These are phyloP conservation scores for Armadillidium nasatum DNA, from an alignment of 1,140 invertebrate genomes.

Conservation along the genomic window DNA sequence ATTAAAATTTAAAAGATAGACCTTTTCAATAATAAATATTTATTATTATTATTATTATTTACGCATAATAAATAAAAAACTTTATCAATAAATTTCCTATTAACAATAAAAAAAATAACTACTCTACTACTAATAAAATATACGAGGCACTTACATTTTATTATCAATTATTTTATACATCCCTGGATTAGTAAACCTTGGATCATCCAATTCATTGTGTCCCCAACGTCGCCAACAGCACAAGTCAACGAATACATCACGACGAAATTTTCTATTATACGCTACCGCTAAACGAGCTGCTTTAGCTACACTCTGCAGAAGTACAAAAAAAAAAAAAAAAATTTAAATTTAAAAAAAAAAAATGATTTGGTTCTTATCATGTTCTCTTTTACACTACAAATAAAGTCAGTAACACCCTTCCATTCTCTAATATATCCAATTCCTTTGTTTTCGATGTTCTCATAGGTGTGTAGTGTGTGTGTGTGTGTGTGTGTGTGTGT, in stretches of 20 bases:
- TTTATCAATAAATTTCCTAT: too few relatives aligned
- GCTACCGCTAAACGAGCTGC: conserved; percentile 77
- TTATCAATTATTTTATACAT: conserved; percentile 77
- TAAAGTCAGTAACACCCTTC: not conserved
- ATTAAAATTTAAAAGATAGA: too few relatives aligned
- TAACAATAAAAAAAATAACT: too few relatives aligned
- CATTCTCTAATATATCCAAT: not conserved
- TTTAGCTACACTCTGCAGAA: conserved; percentile 62
- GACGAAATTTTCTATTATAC: conserved; percentile 81
- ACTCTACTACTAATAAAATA: too few relatives aligned
- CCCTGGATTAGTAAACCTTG: conserved; percentile 89
- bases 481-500: too few relatives aligned
- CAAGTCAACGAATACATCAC: conserved; percentile 89
- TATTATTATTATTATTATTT: too few relatives aligned
- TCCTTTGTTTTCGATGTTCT: not conserved
- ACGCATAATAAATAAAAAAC: too few relatives aligned
- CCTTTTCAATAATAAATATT: too few relatives aligned
- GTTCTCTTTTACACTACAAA: not conserved
- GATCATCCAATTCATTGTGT: conserved; percentile 97
- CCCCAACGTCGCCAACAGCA: conserved; percentile 87
- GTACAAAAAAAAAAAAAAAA: not conserved
- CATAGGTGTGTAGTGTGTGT: too few relatives aligned
- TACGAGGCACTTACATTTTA: conserved; percentile 54
- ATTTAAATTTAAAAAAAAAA: not conserved
- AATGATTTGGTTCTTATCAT: not conserved